These are phyloP conservation scores for Ormyrus thymus DNA, from an alignment of 2,888 invertebrate species.

Conservation along the genomic window DNA sequence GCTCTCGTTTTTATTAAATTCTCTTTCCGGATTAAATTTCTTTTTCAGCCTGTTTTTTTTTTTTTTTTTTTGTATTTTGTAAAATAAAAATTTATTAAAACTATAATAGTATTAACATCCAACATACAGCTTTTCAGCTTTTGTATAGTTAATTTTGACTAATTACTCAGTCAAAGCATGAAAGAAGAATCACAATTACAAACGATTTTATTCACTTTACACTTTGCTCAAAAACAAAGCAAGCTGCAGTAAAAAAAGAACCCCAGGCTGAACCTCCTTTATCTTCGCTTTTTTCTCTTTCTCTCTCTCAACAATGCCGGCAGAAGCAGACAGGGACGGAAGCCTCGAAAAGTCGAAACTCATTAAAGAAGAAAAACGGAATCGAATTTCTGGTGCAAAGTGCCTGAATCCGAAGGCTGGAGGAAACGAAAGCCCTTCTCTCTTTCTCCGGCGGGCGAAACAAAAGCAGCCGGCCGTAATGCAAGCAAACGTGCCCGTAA, in stretches of 20 bases:
- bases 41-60: too few relatives aligned
- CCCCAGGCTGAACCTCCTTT: too few relatives aligned
- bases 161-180: background rate
- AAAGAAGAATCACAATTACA: background rate
- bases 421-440: background rate
- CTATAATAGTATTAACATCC: too few relatives aligned
- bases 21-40: too few relatives aligned
- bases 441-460: background rate
- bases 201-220: background rate
- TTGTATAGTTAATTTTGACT: background rate
- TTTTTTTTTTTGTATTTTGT: too few relatives aligned
- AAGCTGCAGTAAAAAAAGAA: background rate
- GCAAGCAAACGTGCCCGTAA: constrained; percentile 13
- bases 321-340: background rate
- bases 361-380: constrained; percentile 34
- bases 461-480: background rate
- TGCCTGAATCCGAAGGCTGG: constrained; percentile 3
- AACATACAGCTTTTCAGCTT: too few relatives aligned
- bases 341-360: constrained; percentile 28
- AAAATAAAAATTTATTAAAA: too few relatives aligned
- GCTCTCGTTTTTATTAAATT: background rate
- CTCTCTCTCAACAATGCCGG: too few relatives aligned
- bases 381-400: constrained; percentile 30
- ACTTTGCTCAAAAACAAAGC: background rate
- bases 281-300: too few relatives aligned